phyloP scores from a whole-genome alignment of 2,888 invertebrate species.

The Leucoptera coffeella region DNA sequence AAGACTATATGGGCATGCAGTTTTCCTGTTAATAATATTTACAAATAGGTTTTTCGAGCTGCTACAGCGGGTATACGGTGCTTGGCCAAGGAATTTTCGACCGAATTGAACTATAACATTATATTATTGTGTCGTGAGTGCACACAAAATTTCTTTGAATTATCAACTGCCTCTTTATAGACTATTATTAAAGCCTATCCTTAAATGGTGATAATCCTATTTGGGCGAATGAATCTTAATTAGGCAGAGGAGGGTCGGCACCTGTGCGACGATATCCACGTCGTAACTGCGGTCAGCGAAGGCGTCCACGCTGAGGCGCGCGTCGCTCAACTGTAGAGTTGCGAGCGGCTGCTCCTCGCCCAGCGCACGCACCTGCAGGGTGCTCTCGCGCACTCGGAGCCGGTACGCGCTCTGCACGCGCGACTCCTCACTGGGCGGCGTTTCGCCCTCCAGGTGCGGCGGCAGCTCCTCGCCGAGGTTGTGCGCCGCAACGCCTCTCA shows the following conservation, averaged over 20 bases:
- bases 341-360: conserved; percentile 61
- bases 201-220: too few relatives aligned
- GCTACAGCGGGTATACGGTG: too few relatives aligned
- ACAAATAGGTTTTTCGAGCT: too few relatives aligned
- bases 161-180: too few relatives aligned
- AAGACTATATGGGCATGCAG: too few relatives aligned
- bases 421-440: too few relatives aligned
- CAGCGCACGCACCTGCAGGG: conserved; percentile 61
- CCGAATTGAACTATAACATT: too few relatives aligned
- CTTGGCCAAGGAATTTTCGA: too few relatives aligned
- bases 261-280: conserved; percentile 87
- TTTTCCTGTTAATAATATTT: too few relatives aligned
- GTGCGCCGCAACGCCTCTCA: conserved; percentile 79
- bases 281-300: conserved; percentile 87
- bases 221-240: conserved; percentile 1
- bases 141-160: too few relatives aligned
- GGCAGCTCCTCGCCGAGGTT: conserved; percentile 74
- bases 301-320: conserved; percentile 77
- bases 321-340: conserved; percentile 87
- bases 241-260: conserved; percentile 8
- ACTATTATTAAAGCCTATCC: too few relatives aligned
- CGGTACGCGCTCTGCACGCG: conserved; percentile 7
- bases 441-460: conserved; percentile 7
- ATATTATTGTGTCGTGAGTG: too few relatives aligned
- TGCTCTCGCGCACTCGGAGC: conserved; percentile 82